Evolutionary conservation across 2,888 invertebrate genomes (phyloP).

Genomic region (Pseudeuparius sepicola): DNA sequence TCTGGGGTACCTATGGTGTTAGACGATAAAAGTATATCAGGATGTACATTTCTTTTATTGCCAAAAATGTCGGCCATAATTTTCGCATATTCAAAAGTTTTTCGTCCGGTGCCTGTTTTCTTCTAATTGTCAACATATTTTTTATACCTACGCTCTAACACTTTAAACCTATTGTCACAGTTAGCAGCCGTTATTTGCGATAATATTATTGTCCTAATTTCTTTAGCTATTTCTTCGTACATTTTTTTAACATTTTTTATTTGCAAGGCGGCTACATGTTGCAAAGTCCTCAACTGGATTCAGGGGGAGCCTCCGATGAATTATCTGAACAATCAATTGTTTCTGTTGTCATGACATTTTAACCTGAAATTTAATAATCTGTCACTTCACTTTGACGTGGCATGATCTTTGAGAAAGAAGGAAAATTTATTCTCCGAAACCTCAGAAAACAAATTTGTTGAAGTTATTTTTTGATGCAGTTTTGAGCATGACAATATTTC

Average conservation of each 20-base stretch:
- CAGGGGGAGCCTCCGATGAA: too few species aligned
- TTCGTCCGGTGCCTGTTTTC: conserved; percentile 8
- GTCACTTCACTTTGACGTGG: too few species aligned
- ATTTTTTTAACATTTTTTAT: conserved; percentile 8
- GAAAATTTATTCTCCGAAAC: too few species aligned
- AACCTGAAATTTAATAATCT: too few species aligned
- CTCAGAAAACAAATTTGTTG: too few species aligned
- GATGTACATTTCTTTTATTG: conserved; percentile 10
- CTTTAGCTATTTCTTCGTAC: conserved; percentile 8
- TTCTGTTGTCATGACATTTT: too few species aligned
- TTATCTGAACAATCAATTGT: too few species aligned
- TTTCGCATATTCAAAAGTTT: conserved; percentile 10
- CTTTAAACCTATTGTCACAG: conserved; percentile 11
- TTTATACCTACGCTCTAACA: conserved; percentile 9
- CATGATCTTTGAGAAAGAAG: too few species aligned
- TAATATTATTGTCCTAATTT: conserved; percentile 1
- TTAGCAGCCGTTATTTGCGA: conserved; percentile 7
- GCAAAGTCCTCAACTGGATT: too few species aligned
- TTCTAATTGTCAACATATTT: conserved; percentile 10
- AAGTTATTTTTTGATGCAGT: too few species aligned
- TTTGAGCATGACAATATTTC: too few species aligned
- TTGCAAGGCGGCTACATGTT: conserved; percentile 4
- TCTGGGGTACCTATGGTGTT: conserved; percentile 4
- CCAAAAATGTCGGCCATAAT: conserved; percentile 10
- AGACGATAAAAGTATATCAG: conserved; percentile 10